These are phyloP conservation scores for Plagiodera versicolora DNA, from an alignment of 2,888 invertebrate genomes.

Conservation along the genomic window DNA sequence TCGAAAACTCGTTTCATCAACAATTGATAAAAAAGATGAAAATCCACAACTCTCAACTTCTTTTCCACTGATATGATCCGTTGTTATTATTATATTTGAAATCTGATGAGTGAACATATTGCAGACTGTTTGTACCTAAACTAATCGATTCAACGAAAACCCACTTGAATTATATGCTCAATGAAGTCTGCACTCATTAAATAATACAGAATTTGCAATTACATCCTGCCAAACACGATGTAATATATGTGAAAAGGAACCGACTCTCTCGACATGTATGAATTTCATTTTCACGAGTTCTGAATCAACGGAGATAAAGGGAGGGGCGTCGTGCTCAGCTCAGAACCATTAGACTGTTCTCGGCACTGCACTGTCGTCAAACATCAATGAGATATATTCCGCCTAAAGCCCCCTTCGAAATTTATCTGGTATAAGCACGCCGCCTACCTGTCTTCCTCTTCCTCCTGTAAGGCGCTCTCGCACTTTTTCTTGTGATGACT, in stretches of 20 bases:
- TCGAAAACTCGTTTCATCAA: too few species aligned
- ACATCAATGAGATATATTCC: background rate
- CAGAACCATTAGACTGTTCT: background rate
- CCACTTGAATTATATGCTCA: too few species aligned
- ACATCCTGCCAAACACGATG: too few species aligned
- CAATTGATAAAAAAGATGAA: too few species aligned
- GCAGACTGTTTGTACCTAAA: too few species aligned
- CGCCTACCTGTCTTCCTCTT: background rate
- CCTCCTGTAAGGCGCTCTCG: background rate
- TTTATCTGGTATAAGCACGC: background rate
- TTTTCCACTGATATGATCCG: too few species aligned
- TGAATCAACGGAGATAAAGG: background rate
- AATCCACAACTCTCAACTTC: too few species aligned
- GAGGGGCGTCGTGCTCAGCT: background rate
- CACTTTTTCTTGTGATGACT: background rate
- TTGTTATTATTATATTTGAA: too few species aligned
- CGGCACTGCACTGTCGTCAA: background rate
- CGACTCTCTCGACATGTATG: conserved; percentile 51
- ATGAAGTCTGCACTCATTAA: too few species aligned
- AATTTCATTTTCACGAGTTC: background rate
- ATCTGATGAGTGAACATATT: too few species aligned
- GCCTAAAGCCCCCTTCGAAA: background rate
- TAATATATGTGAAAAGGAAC: conserved; percentile 23
- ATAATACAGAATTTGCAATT: too few species aligned
- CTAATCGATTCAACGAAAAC: too few species aligned